phyloP scores from a whole-genome alignment of 2,113 vertebrate genomes.

The Heteronetta atricapilla region DNA sequence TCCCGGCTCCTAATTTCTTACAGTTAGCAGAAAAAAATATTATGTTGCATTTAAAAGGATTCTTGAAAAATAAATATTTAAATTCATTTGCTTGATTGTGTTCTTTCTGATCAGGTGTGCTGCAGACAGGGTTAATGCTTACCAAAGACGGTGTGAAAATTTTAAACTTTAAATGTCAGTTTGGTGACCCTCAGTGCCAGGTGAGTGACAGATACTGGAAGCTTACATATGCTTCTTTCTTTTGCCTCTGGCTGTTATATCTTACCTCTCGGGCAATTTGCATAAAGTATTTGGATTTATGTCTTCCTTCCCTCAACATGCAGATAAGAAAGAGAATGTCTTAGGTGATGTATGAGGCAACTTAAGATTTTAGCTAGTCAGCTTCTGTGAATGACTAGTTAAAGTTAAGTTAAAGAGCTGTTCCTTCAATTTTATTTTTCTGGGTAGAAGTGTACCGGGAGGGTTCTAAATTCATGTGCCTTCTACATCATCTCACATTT shows the following conservation, averaged over 20 bases:
- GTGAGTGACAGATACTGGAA: conserved; percentile 58
- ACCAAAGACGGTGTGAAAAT: conserved; percentile 84
- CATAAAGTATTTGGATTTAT: not conserved
- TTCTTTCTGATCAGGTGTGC: conserved; percentile 78
- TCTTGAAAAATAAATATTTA: not conserved
- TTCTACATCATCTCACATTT: not conserved
- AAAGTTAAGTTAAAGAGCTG: not conserved
- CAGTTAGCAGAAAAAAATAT: not conserved
- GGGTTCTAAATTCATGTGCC: not conserved
- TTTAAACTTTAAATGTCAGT: conserved; percentile 88
- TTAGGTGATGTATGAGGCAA: not conserved
- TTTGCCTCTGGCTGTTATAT: not conserved
- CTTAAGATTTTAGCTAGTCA: not conserved
- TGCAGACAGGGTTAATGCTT: conserved; percentile 89
- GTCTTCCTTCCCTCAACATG: not conserved
- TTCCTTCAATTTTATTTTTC: not conserved
- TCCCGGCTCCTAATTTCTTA: not conserved
- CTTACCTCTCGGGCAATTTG: not conserved
- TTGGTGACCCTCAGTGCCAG: conserved; percentile 90
- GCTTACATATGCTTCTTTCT: not conserved
- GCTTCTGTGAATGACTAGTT: not conserved
- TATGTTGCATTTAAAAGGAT: not conserved
- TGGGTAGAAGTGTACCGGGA: not conserved
- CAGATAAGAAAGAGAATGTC: not conserved
- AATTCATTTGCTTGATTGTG: not conserved